Percentiles rank a stretch among this genome's conserved stretches.
phyloP scores from a whole-genome alignment of 1,140 invertebrate species.

The Teleopsis dalmanni region DNA sequence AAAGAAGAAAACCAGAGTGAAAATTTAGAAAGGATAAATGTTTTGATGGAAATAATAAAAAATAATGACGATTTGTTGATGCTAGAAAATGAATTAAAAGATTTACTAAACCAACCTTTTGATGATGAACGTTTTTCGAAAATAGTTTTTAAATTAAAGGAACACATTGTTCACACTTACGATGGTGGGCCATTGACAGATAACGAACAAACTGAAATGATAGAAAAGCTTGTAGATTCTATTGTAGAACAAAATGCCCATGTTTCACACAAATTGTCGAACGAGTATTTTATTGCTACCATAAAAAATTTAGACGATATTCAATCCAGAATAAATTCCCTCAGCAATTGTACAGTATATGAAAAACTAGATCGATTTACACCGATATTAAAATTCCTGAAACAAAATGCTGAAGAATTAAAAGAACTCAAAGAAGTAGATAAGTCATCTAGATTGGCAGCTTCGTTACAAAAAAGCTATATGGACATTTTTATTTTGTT shows the following conservation, averaged over 20 bases:
- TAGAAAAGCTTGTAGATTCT: constrained; percentile 25
- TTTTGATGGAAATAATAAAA: too few relatives aligned
- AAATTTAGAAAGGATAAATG: too few relatives aligned
- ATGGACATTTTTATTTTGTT: constrained; percentile 33
- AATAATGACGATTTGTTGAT: too few relatives aligned
- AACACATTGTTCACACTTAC: constrained; percentile 38
- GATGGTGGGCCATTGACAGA: constrained; percentile 18
- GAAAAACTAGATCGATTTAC: background rate
- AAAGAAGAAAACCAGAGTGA: too few relatives aligned
- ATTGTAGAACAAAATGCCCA: constrained; percentile 18
- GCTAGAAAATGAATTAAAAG: constrained; percentile 1
- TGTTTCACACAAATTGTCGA: constrained; percentile 16
- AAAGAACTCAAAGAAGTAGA: constrained; percentile 15
- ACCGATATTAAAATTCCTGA: background rate
- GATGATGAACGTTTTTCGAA: constrained; percentile 15
- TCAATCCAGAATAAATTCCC: constrained; percentile 12
- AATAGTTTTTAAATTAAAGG: constrained; percentile 28
- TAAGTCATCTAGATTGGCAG: constrained; percentile 29
- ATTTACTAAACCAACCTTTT: background rate
- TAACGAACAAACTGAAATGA: constrained; percentile 8
- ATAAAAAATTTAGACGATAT: background rate
- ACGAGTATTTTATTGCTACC: constrained; percentile 11
- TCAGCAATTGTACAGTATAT: constrained; percentile 7
- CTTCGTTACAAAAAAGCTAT: constrained; percentile 29
- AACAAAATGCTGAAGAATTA: constrained; percentile 12